Evolutionary conservation across 2,113 vertebrate genomes (phyloP), one percentile per base, ranked within the genome.

Genomic region (Coregonus clupeaformis): DNA sequence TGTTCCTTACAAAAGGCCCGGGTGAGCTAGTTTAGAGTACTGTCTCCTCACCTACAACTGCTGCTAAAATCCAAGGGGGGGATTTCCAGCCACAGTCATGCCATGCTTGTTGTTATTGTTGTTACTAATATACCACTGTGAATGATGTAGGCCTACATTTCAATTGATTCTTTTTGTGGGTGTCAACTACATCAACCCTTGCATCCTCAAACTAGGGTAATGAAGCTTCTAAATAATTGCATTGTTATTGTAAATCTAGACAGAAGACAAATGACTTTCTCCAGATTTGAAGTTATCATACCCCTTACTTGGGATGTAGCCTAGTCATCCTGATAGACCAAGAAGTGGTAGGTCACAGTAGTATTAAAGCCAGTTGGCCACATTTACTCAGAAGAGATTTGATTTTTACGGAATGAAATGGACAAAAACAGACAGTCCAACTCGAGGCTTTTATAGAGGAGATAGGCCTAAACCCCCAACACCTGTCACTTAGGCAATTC

Each of bases 11-110:
- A 70, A 80, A 75, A 91, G 49, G 49, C 49, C 49, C 49, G 92
- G 93, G 93, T 94, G 93, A 94, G 93, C 93, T 92, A 89, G 91
- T 89, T 92, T 92, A 90, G 89, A 91, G 90, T 89, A 89, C 90
- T 90, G 87, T 90, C 89, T 87, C 87, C 89, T 89, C 87, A 89
- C 87, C 87, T 87, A 71, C 88, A 85, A 84, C 83, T 83, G 36
- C 77, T 77, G 84, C 77, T 87, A 79, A 87, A 25, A 52, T 60
- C 20, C 7, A n/a, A 16, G 5, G 16, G 63, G 64, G 27, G 16
- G 16, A 18, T 20, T 32, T n/a, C 29, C 29, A 29, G 20, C 27
- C 65, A 32, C 65, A 67, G 14, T 30, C 27, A 67, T 67, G 4
- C 30, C 45, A 36, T 27, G 7, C 14, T 25, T 69, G 5, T 47